Conservation (phyloP, 2,888 invertebrate species). For the Ceramica pisi region DNA sequence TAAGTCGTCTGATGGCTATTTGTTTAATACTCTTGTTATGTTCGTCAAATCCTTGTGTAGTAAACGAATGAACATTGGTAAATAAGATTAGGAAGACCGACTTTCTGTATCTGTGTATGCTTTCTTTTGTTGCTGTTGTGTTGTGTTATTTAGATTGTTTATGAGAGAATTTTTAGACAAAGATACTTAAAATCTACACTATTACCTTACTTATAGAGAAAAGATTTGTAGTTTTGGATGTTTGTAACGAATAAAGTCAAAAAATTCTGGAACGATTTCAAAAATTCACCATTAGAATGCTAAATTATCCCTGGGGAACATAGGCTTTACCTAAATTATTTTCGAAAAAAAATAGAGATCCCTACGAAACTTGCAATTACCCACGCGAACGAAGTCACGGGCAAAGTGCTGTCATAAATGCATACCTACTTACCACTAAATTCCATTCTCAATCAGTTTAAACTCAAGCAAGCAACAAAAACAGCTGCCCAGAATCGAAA, state of each 20-base stretch:
- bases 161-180: not conserved
- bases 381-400: too few species aligned
- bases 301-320: too few species aligned
- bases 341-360: too few species aligned
- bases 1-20: constrained; percentile 64
- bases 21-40: constrained; percentile 72
- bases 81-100: constrained; percentile 52
- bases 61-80: constrained; percentile 46
- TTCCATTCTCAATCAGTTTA: not conserved
- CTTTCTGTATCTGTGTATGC: constrained; percentile 40
- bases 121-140: constrained; percentile 28
- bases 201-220: too few species aligned
- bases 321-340: too few species aligned
- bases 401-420: constrained; percentile 2
- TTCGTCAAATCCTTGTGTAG: constrained; percentile 63
- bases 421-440: not conserved
- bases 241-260: too few species aligned
- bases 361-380: too few species aligned
- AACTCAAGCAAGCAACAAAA: constrained; percentile 30
- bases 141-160: constrained; percentile 8
- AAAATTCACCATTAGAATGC: too few species aligned
- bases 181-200: too few species aligned
- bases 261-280: too few species aligned
- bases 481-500: constrained; percentile 20
- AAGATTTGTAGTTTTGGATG: too few species aligned